phyloP scores from a whole-genome alignment of 2,113 vertebrate genomes.

The Dromaius novaehollandiae region DNA sequence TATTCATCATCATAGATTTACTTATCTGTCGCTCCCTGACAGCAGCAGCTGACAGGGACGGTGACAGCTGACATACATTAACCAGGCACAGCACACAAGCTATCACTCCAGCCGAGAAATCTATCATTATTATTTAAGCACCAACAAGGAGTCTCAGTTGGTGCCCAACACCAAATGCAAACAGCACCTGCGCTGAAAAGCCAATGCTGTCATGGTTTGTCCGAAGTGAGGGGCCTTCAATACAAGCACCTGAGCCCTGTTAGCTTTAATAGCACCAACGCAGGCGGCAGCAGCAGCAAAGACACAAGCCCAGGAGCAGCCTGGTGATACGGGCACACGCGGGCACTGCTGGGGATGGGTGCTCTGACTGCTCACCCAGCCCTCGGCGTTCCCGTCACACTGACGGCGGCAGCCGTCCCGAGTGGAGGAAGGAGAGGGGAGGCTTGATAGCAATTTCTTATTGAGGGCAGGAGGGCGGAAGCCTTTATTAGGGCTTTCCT shows the following conservation, averaged over 20 bases:
- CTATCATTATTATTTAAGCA: constrained; percentile 34
- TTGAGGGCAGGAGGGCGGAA: neutral
- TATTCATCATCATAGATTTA: constrained; percentile 58
- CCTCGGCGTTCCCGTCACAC: neutral
- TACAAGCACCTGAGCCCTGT: neutral
- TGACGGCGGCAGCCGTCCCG: neutral
- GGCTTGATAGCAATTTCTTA: neutral
- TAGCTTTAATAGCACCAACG: neutral
- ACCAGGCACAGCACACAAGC: neutral
- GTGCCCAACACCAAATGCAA: neutral
- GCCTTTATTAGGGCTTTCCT: neutral
- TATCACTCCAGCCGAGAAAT: constrained; percentile 31
- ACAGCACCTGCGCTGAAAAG: neutral
- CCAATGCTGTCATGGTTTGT: rapidly evolving
- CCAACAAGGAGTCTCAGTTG: neutral
- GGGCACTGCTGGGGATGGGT: neutral
- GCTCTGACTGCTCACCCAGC: neutral
- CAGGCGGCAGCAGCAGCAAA: neutral
- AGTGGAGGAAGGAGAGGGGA: neutral
- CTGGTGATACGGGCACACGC: rapidly evolving
- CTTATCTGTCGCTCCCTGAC: constrained; percentile 29
- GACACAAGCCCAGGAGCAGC: neutral
- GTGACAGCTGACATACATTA: constrained; percentile 63
- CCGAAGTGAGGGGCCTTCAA: rapidly evolving
- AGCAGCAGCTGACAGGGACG: constrained; percentile 27